Percentiles rank a stretch among this genome's conserved stretches.
phyloP scores from a whole-genome alignment of 2,797 vertebrate species.

The Carcharodon carcharias region DNA sequence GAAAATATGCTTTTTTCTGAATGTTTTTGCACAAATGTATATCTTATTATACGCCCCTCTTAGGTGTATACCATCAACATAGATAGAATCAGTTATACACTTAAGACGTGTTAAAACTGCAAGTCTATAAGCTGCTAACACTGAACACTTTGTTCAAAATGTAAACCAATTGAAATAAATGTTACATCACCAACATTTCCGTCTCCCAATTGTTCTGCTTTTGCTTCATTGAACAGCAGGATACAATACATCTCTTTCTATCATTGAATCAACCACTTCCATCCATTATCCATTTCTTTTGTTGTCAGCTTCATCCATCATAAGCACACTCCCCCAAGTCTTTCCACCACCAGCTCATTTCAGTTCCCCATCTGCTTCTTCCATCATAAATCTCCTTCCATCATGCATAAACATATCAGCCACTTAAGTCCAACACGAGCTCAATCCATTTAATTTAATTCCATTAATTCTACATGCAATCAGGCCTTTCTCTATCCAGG shows the following conservation, averaged over 20 bases:
- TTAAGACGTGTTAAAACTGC: background rate
- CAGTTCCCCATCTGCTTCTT: background rate
- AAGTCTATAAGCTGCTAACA: background rate
- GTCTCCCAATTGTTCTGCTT: background rate
- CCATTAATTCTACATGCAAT: background rate
- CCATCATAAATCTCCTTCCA: background rate
- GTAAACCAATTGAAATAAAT: conserved; percentile 14
- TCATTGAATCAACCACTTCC: background rate
- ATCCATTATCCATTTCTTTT: background rate
- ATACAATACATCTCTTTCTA: background rate
- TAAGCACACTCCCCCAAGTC: background rate
- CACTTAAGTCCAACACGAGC: background rate
- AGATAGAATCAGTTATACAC: conserved; percentile 3
- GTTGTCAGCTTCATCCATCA: background rate
- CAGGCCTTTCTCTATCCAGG: background rate
- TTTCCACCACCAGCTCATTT: background rate
- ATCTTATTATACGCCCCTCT: background rate
- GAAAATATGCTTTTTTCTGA: background rate
- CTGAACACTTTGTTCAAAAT: background rate
- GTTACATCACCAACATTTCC: background rate
- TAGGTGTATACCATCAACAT: background rate
- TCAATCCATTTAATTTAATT: background rate
- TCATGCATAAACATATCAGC: background rate
- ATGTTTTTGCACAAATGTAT: background rate
- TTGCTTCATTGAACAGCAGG: background rate